Evolutionary conservation across 2,888 invertebrate species (phyloP), one percentile per base, ranked within the genome.

Genomic region (Ceraclea dissimilis): DNA sequence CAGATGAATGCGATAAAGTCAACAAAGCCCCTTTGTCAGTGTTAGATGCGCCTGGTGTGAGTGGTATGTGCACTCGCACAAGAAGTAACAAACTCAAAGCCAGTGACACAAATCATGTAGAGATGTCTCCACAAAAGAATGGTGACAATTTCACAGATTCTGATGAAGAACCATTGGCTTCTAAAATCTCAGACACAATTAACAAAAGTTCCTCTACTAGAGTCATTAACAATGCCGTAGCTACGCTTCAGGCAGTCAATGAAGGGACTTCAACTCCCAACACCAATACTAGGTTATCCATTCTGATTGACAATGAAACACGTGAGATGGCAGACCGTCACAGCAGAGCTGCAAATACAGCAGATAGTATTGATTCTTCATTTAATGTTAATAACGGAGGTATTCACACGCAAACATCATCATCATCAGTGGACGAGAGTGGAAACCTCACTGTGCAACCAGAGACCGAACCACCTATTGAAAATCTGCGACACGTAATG

Each of bases 151-250:
- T 81, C 58, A 80, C 78, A 63, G 83, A 83, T 65, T 84, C 83
- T 1, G 84, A 85, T 63, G 84, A 84, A 64, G 85, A 85, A 66
- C 83, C 83, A 10, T 65, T 84, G 51, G 81, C 80, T 18, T 72
- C 73, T 54, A 78, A 82, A 65, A 68, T 82, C 4, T 49, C 49
- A 22, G 49, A 49, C 16, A 49, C 49, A 11, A n/a, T 49, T 6
- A 49, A 49, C n/a, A 47, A 47, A 13, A 47, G 47, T 18, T 11
- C 34, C 1, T 34, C 51, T 18, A 17, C 52, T 19, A 52, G 43
- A 44, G 17, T 20, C 16, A 18, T 20, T 13, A 52, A 43, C 20
- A 43, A 33, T 13, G 33, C 58, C 43, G 59, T 34, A 17, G 16
- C 5, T 34, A 51, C 22, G 19, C 5, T 4, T 11, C 31, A 16